Evolutionary conservation across 1,140 invertebrate species (phyloP).

Genomic region (Venturia canescens): DNA sequence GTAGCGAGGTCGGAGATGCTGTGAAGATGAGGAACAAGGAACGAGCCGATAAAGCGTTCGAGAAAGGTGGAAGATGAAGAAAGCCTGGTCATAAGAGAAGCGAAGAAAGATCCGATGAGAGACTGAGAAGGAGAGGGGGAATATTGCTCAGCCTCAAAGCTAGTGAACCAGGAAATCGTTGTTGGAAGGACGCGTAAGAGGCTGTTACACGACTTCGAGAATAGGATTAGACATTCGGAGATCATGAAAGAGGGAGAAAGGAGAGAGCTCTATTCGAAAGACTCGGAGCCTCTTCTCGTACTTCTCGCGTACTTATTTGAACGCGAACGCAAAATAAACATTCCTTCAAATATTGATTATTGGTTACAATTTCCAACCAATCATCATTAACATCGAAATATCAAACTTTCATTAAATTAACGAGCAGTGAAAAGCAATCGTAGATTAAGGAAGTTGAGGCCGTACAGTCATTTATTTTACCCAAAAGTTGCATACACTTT

Average conservation of each 20-base stretch:
- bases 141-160: not conserved
- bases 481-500: too few species aligned
- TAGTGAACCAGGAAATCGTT: conserved; percentile 28
- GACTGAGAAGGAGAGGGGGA: conserved; percentile 38
- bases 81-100: conserved; percentile 37
- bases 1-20: conserved; percentile 2
- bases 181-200: conserved; percentile 37
- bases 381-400: too few species aligned
- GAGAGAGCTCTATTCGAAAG: not conserved
- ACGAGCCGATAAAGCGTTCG: conserved; percentile 22
- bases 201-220: conserved; percentile 19
- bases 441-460: too few species aligned
- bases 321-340: not conserved
- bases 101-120: conserved; percentile 30
- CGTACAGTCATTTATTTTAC: too few species aligned
- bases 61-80: conserved; percentile 36
- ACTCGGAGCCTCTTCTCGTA: not conserved
- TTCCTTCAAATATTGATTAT: not conserved
- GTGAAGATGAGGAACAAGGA: conserved; percentile 19
- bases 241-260: not conserved
- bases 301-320: not conserved
- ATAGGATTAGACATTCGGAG: not conserved
- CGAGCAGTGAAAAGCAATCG: too few species aligned
- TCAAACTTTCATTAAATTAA: too few species aligned
- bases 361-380: too few species aligned